Conservation (phyloP, 2,797 vertebrate species). For the Xenops minutus region DNA sequence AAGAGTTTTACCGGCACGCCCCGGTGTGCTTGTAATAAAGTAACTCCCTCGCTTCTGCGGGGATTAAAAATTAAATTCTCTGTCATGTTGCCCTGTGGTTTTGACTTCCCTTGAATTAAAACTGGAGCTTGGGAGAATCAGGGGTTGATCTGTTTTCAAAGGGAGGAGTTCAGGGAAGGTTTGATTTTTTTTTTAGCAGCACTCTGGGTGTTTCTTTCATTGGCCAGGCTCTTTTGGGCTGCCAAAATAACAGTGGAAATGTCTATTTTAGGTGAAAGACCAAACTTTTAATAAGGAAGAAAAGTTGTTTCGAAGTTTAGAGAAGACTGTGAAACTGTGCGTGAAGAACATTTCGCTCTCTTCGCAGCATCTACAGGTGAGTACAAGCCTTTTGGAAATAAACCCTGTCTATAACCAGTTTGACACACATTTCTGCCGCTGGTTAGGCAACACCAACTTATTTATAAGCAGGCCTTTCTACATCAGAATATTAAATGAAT, state of each 20-base stretch:
- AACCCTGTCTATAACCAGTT: background rate
- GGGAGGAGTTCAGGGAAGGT: background rate
- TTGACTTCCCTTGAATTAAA: background rate
- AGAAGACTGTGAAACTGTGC: constrained; percentile 89
- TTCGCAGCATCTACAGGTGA: constrained; percentile 84
- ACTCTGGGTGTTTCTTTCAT: background rate
- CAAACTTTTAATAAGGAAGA: constrained; percentile 90
- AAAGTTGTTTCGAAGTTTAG: constrained; percentile 89
- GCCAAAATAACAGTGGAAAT: background rate
- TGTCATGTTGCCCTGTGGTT: background rate
- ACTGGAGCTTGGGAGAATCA: background rate
- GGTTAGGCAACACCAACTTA: background rate
- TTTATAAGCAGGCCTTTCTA: background rate
- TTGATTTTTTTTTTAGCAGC: background rate
- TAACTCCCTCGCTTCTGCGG: background rate
- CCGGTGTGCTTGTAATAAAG: background rate
- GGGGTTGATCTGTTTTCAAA: background rate
- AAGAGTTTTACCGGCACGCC: background rate
- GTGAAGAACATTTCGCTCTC: constrained; percentile 86
- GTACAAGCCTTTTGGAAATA: background rate
- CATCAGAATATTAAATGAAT: background rate
- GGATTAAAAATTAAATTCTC: background rate
- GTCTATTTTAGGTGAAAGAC: constrained; percentile 88
- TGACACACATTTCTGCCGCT: background rate
- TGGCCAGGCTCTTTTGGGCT: background rate